Conservation (phyloP, 2,888 invertebrate species). For the Cordilura impudica region DNA sequence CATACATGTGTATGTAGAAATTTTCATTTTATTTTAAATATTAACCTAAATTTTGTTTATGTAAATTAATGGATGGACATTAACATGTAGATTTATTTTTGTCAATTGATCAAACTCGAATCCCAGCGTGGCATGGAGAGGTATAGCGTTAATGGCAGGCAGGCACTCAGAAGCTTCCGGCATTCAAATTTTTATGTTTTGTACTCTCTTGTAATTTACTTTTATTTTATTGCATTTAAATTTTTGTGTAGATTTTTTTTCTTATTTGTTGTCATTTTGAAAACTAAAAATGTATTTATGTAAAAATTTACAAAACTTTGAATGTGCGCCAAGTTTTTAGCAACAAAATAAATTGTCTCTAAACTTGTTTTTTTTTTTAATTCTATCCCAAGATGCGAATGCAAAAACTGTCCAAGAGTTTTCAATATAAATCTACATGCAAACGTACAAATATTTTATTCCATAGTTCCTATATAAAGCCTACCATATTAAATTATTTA, state of each 20-base stretch:
- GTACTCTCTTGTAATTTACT: conserved; percentile 6
- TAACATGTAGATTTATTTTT: conserved; percentile 34
- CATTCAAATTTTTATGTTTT: conserved; percentile 28
- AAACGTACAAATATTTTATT: no score
- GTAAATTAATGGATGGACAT: conserved; percentile 4
- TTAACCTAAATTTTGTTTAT: not conserved
- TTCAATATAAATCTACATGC: not conserved
- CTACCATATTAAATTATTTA: no score
- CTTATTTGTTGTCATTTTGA: conserved; percentile 9
- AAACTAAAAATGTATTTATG: conserved; percentile 42
- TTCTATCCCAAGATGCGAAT: conserved; percentile 43
- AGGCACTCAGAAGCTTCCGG: conserved; percentile 35
- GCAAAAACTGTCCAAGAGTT: conserved; percentile 9
- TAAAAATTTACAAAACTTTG: conserved; percentile 58
- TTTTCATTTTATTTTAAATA: not conserved
- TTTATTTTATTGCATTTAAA: not conserved
- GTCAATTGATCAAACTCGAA: conserved; percentile 56
- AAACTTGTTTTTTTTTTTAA: conserved; percentile 37
- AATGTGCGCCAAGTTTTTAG: conserved; percentile 53
- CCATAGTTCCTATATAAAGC: no score
- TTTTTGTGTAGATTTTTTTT: not conserved
- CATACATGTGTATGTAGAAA: no score
- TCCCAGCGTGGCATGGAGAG: not conserved
- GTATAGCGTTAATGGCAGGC: conserved; percentile 3
- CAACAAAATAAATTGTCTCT: conserved; percentile 40